Base-by-base conservation (phyloP, 2,113 vertebrate species). In the Crotalus tigris region DNA sequence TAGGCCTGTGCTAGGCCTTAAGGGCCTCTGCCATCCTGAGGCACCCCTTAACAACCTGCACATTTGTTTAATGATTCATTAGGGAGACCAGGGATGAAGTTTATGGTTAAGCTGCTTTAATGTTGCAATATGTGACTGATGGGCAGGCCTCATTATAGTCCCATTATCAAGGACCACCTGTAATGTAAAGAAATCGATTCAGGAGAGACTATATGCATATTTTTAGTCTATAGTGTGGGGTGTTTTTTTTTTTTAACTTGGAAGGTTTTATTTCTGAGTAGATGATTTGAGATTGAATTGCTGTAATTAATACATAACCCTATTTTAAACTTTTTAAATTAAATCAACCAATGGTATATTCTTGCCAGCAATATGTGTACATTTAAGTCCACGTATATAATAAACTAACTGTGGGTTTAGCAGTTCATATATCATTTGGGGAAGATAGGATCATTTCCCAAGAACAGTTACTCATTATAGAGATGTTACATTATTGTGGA, bases 401-500 rank as follows among this genome's bases (percentile, higher is more conserved):
- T 89, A 93, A 93, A 21, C 17, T 44, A 21, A 96, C 88, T 95
- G 94, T 93, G 94, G 91, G 39, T 90, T 92, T 69, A 64, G 93
- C 91, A 89, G 89, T 92, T 96, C 87, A 21, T 95, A 96, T 97
- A 95, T 97, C 95, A 97, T 97, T 95, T 97, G 95, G 94, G 33
- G 94, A 95, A 95, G 95, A 57, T 95, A 94, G 95, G 96, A 96
- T 97, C 96, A 97, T 33, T 96, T 95, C 95, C 96, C 94, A 97
- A 96, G 95, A 96, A 96, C 96, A 94, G 95, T 97, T 97, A 94
- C 97, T 97, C 94, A 94, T 96, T 97, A 97, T 96, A 97, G 97
- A 97, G 97, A 98, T 97, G 97, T 98, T 98, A 97, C 97, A 97
- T 94, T 96, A 93, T 94, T 93, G 1, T 96, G 97, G 97, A 97